Percentiles rank a stretch among this genome's conserved stretches.
Conservation (phyloP, 2,113 vertebrate genomes). For the Carollia perspicillata region DNA sequence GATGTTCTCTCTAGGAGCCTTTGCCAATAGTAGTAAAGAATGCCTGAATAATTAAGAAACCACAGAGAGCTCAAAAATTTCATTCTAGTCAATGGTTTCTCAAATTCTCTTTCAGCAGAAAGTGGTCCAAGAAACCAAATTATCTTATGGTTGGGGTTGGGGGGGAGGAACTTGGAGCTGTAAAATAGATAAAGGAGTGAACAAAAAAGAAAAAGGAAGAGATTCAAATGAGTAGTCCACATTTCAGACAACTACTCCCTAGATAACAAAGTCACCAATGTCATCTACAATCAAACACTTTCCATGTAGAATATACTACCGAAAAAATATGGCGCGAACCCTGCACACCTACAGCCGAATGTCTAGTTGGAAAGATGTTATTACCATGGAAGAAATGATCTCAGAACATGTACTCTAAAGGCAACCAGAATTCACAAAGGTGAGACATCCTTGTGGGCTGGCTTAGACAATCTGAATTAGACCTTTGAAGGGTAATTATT, state of each 20-base stretch:
- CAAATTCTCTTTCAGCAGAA: constrained; percentile 3
- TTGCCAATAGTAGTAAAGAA: constrained; percentile 10
- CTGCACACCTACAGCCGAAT: not conserved
- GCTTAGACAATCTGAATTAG: not conserved
- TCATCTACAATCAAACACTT: not conserved
- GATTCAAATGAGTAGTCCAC: not conserved
- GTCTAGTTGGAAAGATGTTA: not conserved
- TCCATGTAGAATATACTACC: not conserved
- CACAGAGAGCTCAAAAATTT: not conserved
- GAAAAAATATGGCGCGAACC: not conserved
- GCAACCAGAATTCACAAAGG: constrained; percentile 11
- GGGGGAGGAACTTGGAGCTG: not conserved
- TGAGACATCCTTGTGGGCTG: not conserved
- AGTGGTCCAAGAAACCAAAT: not conserved
- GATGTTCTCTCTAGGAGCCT: not conserved
- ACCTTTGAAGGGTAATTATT: not conserved
- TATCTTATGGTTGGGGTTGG: not conserved
- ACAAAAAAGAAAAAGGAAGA: not conserved
- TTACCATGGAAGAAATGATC: not conserved
- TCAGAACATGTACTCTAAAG: not conserved
- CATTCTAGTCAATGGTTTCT: not conserved
- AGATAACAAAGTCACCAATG: not conserved
- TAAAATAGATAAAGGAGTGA: not conserved
- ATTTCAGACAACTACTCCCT: not conserved
- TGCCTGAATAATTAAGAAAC: not conserved